A percentile compares a stretch with the other conserved stretches of the same genome.
Evolutionary conservation across 2,888 invertebrate genomes (phyloP).

Genomic region (Oscheius onirici): DNA sequence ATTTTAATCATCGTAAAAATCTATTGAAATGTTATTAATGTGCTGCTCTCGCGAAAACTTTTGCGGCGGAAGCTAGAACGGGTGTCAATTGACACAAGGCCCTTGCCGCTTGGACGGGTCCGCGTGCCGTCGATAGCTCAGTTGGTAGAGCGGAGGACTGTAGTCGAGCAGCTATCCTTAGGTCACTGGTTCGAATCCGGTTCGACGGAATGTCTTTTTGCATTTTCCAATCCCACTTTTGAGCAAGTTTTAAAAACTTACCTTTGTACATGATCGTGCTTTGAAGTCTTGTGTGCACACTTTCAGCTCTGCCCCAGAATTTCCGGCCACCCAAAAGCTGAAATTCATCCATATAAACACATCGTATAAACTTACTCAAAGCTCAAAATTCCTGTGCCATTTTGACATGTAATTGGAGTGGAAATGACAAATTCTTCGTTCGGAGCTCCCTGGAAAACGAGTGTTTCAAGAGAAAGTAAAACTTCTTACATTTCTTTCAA

Average conservation of each 20-base stretch:
- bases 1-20: not conserved
- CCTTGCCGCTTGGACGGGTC: not conserved
- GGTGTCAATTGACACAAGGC: not conserved
- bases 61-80: not conserved
- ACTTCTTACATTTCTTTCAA: constrained; percentile 47
- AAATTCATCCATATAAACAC: constrained; percentile 6
- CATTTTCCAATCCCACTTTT: not conserved
- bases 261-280: constrained; percentile 59
- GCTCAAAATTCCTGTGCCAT: constrained; percentile 59
- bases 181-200: constrained; percentile 65
- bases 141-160: constrained; percentile 50
- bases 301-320: constrained; percentile 45
- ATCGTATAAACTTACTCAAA: constrained; percentile 46
- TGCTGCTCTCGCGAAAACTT: not conserved
- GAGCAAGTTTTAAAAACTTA: not conserved
- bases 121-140: constrained; percentile 42
- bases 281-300: constrained; percentile 61
- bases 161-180: constrained; percentile 50
- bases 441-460: constrained; percentile 14
- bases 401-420: constrained; percentile 60
- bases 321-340: constrained; percentile 60
- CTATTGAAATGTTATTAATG: not conserved
- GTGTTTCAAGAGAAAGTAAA: not conserved
- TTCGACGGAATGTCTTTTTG: constrained; percentile 52
- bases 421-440: constrained; percentile 56